phyloP scores from a whole-genome alignment of 2,888 invertebrate genomes.

The Corythucha ciliata region DNA sequence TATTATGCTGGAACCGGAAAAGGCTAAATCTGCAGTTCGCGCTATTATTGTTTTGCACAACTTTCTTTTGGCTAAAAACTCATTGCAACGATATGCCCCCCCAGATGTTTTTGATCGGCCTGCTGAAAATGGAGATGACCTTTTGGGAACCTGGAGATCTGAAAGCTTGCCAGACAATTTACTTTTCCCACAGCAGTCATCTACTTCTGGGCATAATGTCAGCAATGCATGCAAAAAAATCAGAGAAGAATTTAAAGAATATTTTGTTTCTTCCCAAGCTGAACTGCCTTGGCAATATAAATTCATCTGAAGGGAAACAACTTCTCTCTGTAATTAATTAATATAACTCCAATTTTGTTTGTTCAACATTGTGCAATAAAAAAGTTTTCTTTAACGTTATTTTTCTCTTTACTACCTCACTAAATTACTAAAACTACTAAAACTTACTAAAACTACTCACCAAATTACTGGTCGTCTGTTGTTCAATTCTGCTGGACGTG shows the following conservation, averaged over 20 bases:
- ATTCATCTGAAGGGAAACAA: constrained; percentile 16
- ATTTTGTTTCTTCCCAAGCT: constrained; percentile 28
- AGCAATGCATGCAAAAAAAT: constrained; percentile 17
- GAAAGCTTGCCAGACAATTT: constrained; percentile 3
- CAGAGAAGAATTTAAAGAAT: constrained; percentile 21
- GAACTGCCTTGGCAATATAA: constrained; percentile 20
- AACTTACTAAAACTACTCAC: constrained; percentile 5
- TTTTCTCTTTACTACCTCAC: too few species aligned
- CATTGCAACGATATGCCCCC: constrained; percentile 14
- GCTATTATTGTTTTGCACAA: constrained; percentile 17
- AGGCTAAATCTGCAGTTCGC: constrained; percentile 9
- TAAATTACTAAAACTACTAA: not conserved
- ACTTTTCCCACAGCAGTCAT: constrained; percentile 3
- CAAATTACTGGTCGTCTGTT: constrained; percentile 9
- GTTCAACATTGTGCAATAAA: too few species aligned
- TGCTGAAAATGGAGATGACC: constrained; percentile 6
- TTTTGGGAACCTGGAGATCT: constrained; percentile 13
- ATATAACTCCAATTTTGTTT: too few species aligned
- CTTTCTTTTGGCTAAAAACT: constrained; percentile 14
- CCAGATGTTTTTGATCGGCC: constrained; percentile 17
- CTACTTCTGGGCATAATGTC: constrained; percentile 12
- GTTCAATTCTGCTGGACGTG: constrained; percentile 9
- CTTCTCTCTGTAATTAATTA: too few species aligned
- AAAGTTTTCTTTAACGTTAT: too few species aligned
- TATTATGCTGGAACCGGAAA: constrained; percentile 13